These are phyloP conservation scores for Falco cherrug DNA, from an alignment of 2,797 vertebrate genomes.

Conservation along the genomic window DNA sequence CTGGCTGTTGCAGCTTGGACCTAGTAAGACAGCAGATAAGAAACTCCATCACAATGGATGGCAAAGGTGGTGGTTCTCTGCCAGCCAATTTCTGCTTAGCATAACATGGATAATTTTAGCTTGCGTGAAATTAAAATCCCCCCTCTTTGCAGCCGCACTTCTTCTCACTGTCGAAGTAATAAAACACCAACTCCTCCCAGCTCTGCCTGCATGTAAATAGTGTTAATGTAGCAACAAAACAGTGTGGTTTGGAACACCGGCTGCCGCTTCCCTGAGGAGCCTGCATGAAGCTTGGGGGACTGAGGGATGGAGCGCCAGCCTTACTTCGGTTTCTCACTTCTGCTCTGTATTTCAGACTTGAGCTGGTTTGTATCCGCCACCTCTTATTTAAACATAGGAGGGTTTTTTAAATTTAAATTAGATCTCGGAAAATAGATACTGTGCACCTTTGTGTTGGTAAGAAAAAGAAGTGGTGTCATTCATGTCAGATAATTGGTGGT, in stretches of 20 bases:
- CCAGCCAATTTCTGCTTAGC: neutral
- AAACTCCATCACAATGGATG: fast-evolving
- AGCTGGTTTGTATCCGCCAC: constrained; percentile 27
- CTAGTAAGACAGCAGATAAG: neutral
- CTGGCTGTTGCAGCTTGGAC: fast-evolving
- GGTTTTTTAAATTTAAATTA: constrained; percentile 68
- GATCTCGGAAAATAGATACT: constrained; percentile 66
- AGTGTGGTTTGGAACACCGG: neutral
- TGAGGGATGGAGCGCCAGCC: neutral
- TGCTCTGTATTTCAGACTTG: neutral
- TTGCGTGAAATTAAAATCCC: neutral
- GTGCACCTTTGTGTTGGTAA: constrained; percentile 71
- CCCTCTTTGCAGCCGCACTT: neutral
- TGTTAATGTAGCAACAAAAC: neutral
- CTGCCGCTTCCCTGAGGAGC: neutral
- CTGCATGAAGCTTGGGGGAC: fast-evolving
- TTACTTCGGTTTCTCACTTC: neutral
- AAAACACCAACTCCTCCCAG: neutral
- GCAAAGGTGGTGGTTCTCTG: fast-evolving
- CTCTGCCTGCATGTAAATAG: neutral
- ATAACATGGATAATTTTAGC: neutral
- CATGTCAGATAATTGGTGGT: constrained; percentile 75
- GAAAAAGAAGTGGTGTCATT: constrained; percentile 75
- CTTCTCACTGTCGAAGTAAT: neutral
- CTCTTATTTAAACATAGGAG: constrained; percentile 61